phyloP scores from a whole-genome alignment of 1,140 invertebrate genomes.

The Drosophila micromelanica region DNA sequence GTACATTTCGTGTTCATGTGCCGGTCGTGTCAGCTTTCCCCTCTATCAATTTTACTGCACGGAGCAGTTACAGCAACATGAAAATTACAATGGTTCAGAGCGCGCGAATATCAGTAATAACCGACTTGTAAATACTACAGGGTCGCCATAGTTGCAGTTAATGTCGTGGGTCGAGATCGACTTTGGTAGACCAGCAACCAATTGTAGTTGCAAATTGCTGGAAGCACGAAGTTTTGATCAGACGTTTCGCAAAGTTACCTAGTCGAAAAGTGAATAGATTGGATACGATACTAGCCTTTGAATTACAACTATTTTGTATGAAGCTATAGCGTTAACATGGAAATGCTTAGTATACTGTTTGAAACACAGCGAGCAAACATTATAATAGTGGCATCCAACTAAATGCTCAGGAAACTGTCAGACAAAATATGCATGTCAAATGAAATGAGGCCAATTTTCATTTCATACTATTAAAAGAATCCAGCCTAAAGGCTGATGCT shows the following conservation, averaged over 20 bases:
- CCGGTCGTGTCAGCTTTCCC: constrained; percentile 20
- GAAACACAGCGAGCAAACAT: too few relatives aligned
- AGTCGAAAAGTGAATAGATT: background rate
- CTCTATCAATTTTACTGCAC: constrained; percentile 18
- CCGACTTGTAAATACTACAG: constrained; percentile 57
- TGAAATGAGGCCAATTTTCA: constrained; percentile 57
- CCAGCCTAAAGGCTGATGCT: constrained; percentile 24
- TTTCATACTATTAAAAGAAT: constrained; percentile 47
- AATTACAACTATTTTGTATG: background rate
- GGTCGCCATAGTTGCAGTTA: constrained; percentile 19
- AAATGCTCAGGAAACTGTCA: constrained; percentile 20
- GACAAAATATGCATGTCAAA: constrained; percentile 54
- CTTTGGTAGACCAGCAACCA: constrained; percentile 4
- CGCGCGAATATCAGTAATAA: constrained; percentile 76
- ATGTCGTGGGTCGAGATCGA: constrained; percentile 44
- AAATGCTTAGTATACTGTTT: too few relatives aligned
- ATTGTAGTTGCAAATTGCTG: constrained; percentile 35
- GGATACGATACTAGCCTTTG: too few relatives aligned
- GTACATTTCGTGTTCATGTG: constrained; percentile 51
- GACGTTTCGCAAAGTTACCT: constrained; percentile 3
- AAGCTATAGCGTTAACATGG: background rate
- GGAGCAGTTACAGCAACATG: constrained; percentile 66
- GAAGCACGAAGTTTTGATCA: constrained; percentile 32
- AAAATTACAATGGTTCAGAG: constrained; percentile 71
- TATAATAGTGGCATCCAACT: constrained; percentile 20